Evolutionary conservation across 2,113 vertebrate genomes (phyloP).

Genomic region (Hippocampus barbouri): DNA sequence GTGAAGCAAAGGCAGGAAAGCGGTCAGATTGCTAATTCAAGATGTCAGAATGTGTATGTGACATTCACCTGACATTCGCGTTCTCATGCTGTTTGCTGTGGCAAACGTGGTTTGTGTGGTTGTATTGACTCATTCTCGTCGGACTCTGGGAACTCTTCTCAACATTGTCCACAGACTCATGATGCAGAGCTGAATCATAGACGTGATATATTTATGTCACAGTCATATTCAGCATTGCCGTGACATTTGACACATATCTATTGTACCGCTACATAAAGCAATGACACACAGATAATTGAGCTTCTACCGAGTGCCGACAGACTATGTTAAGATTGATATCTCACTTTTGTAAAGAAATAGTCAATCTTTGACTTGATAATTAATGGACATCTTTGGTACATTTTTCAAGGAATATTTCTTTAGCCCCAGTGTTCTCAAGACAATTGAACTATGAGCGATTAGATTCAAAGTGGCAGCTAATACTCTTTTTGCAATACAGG

Average conservation of each 20-base stretch:
- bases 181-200: neutral
- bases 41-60: neutral
- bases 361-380: neutral
- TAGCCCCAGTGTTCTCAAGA: slow-evolving; percentile 6
- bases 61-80: neutral
- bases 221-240: neutral
- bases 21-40: neutral
- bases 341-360: neutral
- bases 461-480: slow-evolving; percentile 18
- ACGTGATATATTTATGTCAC: neutral
- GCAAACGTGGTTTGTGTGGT: neutral
- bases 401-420: slow-evolving; percentile 8
- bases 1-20: neutral
- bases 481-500: slow-evolving; percentile 19
- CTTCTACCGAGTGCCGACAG: neutral
- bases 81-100: neutral
- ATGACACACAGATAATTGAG: neutral
- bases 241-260: neutral
- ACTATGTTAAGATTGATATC: neutral
- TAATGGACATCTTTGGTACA: neutral
- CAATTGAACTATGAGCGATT: slow-evolving; percentile 28
- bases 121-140: neutral
- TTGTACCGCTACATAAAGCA: neutral
- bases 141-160: neutral
- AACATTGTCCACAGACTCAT: neutral